Percentiles rank a stretch among this genome's conserved stretches.
Conservation (phyloP, 2,797 vertebrate species). For the Melanotaenia boesemani region DNA sequence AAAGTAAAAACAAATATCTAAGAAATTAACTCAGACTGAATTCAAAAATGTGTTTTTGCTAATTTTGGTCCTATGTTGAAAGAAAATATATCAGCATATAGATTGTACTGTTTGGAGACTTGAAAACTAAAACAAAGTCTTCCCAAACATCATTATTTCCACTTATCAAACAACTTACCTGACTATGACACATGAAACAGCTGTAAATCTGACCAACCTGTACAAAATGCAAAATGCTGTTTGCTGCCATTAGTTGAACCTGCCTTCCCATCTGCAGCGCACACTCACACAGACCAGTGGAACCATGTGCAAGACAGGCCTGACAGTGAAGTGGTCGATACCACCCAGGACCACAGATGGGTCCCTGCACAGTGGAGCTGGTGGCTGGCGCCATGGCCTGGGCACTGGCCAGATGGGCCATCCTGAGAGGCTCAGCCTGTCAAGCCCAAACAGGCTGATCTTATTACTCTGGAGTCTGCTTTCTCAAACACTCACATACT, state of each 20-base stretch:
- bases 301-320: conserved; percentile 59
- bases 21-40: not conserved
- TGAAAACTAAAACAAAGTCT: not conserved
- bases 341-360: conserved; percentile 78
- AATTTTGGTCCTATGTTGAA: not conserved
- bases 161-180: not conserved
- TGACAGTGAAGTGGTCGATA: conserved; percentile 63
- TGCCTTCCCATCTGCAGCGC: conserved; percentile 62
- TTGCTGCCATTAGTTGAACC: conserved; percentile 48
- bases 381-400: conserved; percentile 66
- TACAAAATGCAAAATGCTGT: conserved; percentile 17
- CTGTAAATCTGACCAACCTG: conserved; percentile 23
- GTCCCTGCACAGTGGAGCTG: conserved; percentile 61
- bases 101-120: not conserved
- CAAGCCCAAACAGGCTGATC: conserved; percentile 73
- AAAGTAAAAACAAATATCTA: not conserved
- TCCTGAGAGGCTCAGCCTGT: conserved; percentile 70
- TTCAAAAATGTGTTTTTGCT: not conserved
- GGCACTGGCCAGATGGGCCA: conserved; percentile 78
- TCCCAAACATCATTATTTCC: not conserved
- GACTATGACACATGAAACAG: not conserved
- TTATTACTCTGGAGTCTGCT: conserved; percentile 74
- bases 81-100: not conserved
- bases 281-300: conserved; percentile 54
- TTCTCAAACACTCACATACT: conserved; percentile 41